Evolutionary conservation across 2,888 invertebrate genomes (phyloP), one percentile per base, ranked within the genome.

Genomic region (Dichetophora obliterata): DNA sequence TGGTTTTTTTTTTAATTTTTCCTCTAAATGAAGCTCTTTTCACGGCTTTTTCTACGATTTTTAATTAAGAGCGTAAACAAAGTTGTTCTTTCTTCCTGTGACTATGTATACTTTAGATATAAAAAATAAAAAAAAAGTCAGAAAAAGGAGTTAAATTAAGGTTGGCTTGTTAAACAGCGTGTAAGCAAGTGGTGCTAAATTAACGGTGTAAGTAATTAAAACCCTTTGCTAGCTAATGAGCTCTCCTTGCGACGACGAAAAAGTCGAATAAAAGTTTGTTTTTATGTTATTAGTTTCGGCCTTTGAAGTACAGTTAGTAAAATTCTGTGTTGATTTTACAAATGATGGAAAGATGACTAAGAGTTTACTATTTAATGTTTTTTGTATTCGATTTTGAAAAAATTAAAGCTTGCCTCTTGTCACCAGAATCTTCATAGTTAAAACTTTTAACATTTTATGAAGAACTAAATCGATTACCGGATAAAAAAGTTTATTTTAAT

Each of bases 121-220:
- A 31, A 65, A 31, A 19, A 37, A 34, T 8, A 14, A 65, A 16
- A 24, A 24, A 69, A 31, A 48, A 19, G 37, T 52, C 34, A 5
- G 31, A 68, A 68, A 65, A 57, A 68, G 71, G 54, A 61, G 75
- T 70, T 70, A 77, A 79, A 75, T 77, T 77, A 79, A 78, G 83
- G 82, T 82, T 82, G 82, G 81, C 85, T 86, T 88, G 88, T 88
- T 88, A 86, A 88, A 86, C 87, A 87, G 87, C 81, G 88, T 88
- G 87, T 86, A 86, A 87, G 87, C 87, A 86, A 88, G 88, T 88
- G 88, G 85, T 85, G 88, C 88, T 88, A 88, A 88, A 88, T 88
- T 88, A 88, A 88, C 87, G 86, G 88, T 87, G 88, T 86, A 88
- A 87, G 88, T 88, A 88, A 88, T 88, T 88, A 86, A 86, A 82